Evolutionary conservation across 2,797 vertebrate species (phyloP).

Genomic region (Bucorvus abyssinicus): DNA sequence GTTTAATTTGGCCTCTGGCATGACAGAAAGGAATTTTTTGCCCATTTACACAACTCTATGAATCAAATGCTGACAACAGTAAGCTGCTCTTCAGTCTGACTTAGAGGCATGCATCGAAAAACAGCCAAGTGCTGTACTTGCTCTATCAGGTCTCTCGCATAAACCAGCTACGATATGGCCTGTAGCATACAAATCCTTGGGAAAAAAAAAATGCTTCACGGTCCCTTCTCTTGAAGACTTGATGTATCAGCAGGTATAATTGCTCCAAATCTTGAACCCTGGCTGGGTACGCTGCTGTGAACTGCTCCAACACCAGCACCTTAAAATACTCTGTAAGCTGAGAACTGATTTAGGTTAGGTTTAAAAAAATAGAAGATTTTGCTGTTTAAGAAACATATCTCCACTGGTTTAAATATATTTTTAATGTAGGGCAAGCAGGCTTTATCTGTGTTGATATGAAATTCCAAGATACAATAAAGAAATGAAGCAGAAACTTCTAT

Average conservation of each 20-base stretch:
- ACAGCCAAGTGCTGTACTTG: constrained; percentile 22
- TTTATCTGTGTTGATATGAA: not conserved
- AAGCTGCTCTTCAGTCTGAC: constrained; percentile 78
- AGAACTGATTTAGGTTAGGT: not conserved
- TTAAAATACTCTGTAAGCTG: not conserved
- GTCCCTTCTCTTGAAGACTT: not conserved
- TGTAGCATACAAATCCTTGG: not conserved
- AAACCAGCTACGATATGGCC: not conserved
- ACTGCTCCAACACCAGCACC: not conserved
- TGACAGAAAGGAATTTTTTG: constrained; percentile 78
- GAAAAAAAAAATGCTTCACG: not conserved
- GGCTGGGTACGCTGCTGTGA: not conserved
- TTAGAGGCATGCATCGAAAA: constrained; percentile 64
- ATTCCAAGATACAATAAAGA: constrained; percentile 15
- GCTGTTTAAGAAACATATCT: not conserved
- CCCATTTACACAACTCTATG: constrained; percentile 76
- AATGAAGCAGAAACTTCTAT: constrained; percentile 26
- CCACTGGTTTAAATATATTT: not conserved
- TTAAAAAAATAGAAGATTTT: not conserved
- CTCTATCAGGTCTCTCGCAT: constrained; percentile 18
- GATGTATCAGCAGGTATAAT: not conserved
- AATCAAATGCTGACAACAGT: constrained; percentile 82
- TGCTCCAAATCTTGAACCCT: not conserved
- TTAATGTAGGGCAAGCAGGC: constrained; percentile 26
- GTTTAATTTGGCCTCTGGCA: constrained; percentile 74